Evolutionary conservation across 2,113 vertebrate genomes (phyloP).

Genomic region (Tinamus guttatus): DNA sequence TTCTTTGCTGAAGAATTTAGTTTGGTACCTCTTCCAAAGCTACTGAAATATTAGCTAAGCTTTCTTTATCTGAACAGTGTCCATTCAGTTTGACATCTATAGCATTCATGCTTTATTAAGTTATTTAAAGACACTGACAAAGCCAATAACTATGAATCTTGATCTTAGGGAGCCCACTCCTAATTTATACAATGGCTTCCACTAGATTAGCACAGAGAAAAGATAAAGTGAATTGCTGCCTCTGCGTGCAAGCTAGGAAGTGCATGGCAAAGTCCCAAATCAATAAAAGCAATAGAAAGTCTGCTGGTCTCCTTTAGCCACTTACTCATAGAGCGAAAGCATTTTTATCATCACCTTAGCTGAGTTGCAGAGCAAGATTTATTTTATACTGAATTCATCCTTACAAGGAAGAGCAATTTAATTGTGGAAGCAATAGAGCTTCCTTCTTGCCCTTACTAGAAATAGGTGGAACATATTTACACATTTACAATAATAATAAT

Average conservation of each 20-base stretch:
- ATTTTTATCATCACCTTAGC: constrained; percentile 11
- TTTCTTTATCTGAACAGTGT: constrained; percentile 27
- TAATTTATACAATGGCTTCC: constrained; percentile 41
- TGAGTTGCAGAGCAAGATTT: not conserved
- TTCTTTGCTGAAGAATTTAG: not conserved
- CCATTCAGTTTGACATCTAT: not conserved
- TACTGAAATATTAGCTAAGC: not conserved
- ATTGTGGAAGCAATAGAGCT: not conserved
- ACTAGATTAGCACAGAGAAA: constrained; percentile 20
- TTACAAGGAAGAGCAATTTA: constrained; percentile 1
- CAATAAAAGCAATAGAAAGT: constrained; percentile 16
- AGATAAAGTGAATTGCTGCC: constrained; percentile 39
- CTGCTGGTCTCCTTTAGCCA: not conserved
- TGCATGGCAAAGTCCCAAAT: not conserved
- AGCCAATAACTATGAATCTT: constrained; percentile 23
- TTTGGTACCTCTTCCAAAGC: not conserved
- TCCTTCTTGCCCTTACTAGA: not conserved
- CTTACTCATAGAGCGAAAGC: not conserved
- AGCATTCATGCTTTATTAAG: constrained; percentile 29
- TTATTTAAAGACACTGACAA: constrained; percentile 41
- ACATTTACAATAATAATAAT: not conserved
- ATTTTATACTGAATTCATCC: not conserved
- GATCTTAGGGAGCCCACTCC: constrained; percentile 12
- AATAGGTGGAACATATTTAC: not conserved
- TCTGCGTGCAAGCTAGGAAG: constrained; percentile 1